Percentiles rank a stretch among this genome's conserved stretches.
Conservation (phyloP, 1,140 invertebrate species). For the Zaprionus davidi region DNA sequence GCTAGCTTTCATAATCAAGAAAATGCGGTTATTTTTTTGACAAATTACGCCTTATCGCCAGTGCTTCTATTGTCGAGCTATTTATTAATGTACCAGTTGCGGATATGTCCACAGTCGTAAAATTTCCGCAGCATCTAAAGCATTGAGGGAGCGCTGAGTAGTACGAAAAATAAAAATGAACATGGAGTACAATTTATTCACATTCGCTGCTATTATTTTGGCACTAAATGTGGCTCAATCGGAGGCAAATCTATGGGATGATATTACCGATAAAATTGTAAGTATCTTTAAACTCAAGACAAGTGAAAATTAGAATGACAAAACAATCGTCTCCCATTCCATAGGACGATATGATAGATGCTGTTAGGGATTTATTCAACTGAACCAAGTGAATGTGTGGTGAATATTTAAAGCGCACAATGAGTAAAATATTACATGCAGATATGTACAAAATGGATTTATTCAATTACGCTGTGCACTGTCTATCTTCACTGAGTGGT, state of each 20-base stretch:
- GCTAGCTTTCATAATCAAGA: conserved; percentile 1
- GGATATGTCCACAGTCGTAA: conserved; percentile 37
- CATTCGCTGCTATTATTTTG: conserved; percentile 28
- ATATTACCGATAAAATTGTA: conserved; percentile 45
- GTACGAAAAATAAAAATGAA: conserved; percentile 6
- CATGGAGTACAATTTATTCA: conserved; percentile 34
- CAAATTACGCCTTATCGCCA: conserved; percentile 37
- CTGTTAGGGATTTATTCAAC: conserved; percentile 38
- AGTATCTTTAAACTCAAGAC: not conserved
- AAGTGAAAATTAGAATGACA: not conserved
- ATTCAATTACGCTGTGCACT: not conserved
- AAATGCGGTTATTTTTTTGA: conserved; percentile 21
- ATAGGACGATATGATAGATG: conserved; percentile 37
- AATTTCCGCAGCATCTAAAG: conserved; percentile 24
- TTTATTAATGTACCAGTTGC: conserved; percentile 28
- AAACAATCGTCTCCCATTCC: not conserved
- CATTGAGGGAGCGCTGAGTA: conserved; percentile 17
- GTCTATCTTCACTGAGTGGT: not conserved
- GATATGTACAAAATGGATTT: not conserved
- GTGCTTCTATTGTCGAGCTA: conserved; percentile 29
- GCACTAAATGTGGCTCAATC: conserved; percentile 28
- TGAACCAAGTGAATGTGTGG: not conserved
- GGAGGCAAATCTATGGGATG: conserved; percentile 33
- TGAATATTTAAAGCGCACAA: not conserved
- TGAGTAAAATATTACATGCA: not conserved